phyloP scores from a whole-genome alignment of 1,140 invertebrate species.

The Bilobella aurantiaca region DNA sequence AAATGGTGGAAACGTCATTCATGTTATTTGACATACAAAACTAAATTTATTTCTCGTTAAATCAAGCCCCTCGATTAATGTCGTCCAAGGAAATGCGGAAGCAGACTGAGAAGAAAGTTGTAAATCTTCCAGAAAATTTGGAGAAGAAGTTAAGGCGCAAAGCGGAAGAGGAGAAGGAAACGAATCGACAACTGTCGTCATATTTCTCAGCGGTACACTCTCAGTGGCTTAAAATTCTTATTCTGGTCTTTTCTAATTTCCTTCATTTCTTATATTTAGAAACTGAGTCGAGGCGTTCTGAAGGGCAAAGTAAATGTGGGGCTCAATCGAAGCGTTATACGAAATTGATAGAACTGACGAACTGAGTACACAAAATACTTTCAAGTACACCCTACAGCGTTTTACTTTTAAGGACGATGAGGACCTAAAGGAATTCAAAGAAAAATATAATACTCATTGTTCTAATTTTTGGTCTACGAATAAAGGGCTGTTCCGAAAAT shows the following conservation, averaged over 20 bases:
- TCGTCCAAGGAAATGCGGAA: constrained; percentile 40
- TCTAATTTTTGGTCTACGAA: too few species aligned
- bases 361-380: too few species aligned
- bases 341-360: too few species aligned
- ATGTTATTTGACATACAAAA: neutral
- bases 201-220: constrained; percentile 46
- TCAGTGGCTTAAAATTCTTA: constrained; percentile 15
- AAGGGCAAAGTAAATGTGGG: constrained; percentile 15
- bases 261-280: constrained; percentile 7
- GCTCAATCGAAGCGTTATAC: constrained; percentile 4
- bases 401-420: too few species aligned
- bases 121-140: constrained; percentile 43
- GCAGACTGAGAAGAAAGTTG: constrained; percentile 44
- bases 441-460: too few species aligned
- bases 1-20: constrained; percentile 9
- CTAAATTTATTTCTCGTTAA: too few species aligned
- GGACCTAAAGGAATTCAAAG: too few species aligned
- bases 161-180: constrained; percentile 43
- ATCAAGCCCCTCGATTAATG: constrained; percentile 21
- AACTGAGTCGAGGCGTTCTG: constrained; percentile 11
- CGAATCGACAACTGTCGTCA: constrained; percentile 48
- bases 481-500: too few species aligned
- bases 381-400: too few species aligned
- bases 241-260: neutral
- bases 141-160: constrained; percentile 42